Base-by-base conservation (phyloP, 92 coral and sea anemone genomes). In the Plumapathes pennacea region DNA sequence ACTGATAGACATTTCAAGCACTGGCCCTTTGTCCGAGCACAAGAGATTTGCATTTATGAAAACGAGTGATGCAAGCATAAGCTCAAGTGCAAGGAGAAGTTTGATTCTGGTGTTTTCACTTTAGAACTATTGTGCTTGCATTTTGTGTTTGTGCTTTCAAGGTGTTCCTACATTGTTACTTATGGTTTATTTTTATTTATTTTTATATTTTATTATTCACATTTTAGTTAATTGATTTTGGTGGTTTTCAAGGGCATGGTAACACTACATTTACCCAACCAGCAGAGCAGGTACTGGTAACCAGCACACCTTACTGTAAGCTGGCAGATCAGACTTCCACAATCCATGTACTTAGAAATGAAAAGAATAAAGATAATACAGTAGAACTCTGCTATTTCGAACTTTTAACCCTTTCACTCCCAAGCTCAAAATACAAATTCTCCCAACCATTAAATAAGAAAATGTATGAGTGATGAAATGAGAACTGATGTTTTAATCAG, bases 201-300 rank as follows among this genome's bases (percentile, higher is more conserved):
- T 34, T 34, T 34, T 7, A 13, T n/a, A n/a, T n/a, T n/a, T n/a
- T n/a, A n/a, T n/a, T n/a, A n/a, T n/a, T n/a, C n/a, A n/a, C 37
- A 9, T 22, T 81, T 74, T 82, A 82, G 89, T 64, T 82, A 58
- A 82, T 82, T 68, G 89, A 75, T 82, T 82, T 82, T 82, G 89
- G 89, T 49, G 67, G 74, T 38, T 74, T 82, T 30, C 89, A 82
- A 68, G 52, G 68, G 62, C 38, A 58, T 5, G 39, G 52, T 53
- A 62, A 66, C 73, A 60, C 56, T 57, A 72, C 71, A 25, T 75
- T 82, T 46, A 55, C 73, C 45, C 83, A 60, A 41, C 38, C 89
- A 51, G 46, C 50, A 29, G 69, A 79, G 21, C 76, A 78, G 69
- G 84, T 74, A 55, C 31, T n/a, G n/a, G n/a, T n/a, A 22, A 21